Percentiles rank a stretch among this genome's conserved stretches.
Evolutionary conservation across 1,140 invertebrate genomes (phyloP).

Genomic region (Lasioglossum baleicum): DNA sequence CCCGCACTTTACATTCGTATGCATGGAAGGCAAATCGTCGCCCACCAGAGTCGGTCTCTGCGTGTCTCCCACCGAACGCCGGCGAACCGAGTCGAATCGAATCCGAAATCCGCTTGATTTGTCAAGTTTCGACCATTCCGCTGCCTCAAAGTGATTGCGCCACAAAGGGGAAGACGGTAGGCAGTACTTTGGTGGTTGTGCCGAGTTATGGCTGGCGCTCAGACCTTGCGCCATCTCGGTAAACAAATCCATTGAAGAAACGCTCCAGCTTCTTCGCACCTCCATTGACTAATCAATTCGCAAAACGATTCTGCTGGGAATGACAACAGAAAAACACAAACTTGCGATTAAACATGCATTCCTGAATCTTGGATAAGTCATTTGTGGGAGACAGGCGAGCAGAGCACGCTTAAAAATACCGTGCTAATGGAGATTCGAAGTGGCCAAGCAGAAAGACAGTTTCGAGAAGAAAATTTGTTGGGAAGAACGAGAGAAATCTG

Average conservation of each 20-base stretch:
- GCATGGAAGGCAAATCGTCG: conserved; percentile 49
- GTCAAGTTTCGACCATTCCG: not conserved
- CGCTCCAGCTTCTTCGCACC: too few species aligned
- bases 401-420: not conserved
- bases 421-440: not conserved
- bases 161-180: not conserved
- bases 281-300: too few species aligned
- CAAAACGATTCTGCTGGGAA: too few species aligned
- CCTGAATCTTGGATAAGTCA: too few species aligned
- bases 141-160: not conserved
- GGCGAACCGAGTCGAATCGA: too few species aligned
- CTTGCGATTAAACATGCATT: too few species aligned
- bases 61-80: conserved; percentile 17
- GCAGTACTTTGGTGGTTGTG: not conserved
- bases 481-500: not conserved
- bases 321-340: too few species aligned
- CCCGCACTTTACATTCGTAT: conserved; percentile 54
- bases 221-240: too few species aligned
- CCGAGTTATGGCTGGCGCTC: too few species aligned
- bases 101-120: conserved; percentile 8
- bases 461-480: not conserved
- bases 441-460: not conserved
- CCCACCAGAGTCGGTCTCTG: conserved; percentile 28
- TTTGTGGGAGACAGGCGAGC: too few species aligned
- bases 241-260: too few species aligned